Evolutionary conservation across 1,140 invertebrate species (phyloP).

Genomic region (Pseudomyrmex pallidus): DNA sequence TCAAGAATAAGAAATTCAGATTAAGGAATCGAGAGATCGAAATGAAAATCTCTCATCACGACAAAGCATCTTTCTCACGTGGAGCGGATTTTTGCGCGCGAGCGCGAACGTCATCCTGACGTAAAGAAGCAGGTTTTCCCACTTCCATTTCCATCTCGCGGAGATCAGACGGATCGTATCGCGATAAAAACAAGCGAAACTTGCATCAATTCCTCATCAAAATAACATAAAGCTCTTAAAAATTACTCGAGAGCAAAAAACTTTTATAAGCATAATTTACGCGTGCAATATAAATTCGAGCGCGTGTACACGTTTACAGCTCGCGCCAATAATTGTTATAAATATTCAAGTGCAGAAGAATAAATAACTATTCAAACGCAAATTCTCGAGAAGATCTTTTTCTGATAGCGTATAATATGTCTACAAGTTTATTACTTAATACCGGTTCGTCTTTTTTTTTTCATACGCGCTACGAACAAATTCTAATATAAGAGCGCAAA

Average conservation of each 20-base stretch:
- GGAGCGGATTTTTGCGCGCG: background rate
- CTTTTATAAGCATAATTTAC: slow-evolving; percentile 24
- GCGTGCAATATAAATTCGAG: slow-evolving; percentile 23
- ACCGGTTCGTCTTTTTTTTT: background rate
- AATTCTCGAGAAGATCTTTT: background rate
- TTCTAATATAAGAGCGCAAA: background rate
- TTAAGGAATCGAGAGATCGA: background rate
- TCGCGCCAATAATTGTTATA: no score
- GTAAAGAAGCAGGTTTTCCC: slow-evolving; percentile 68
- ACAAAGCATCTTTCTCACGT: no score
- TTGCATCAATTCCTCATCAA: slow-evolving; percentile 20
- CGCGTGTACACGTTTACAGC: slow-evolving; percentile 23
- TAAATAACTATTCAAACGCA: slow-evolving; percentile 25
- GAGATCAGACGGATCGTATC: slow-evolving; percentile 4
- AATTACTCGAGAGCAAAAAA: background rate
- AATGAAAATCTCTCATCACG: background rate
- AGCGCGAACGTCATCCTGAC: background rate
- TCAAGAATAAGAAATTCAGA: background rate
- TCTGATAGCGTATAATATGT: background rate
- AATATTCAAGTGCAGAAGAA: background rate
- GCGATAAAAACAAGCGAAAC: slow-evolving; percentile 6
- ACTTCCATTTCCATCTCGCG: slow-evolving; percentile 59
- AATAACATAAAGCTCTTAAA: slow-evolving; percentile 21
- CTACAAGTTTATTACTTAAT: slow-evolving; percentile 31
- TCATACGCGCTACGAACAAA: background rate